Evolutionary conservation across 2,888 invertebrate genomes (phyloP).

Genomic region (Strigamia transsilvanica): DNA sequence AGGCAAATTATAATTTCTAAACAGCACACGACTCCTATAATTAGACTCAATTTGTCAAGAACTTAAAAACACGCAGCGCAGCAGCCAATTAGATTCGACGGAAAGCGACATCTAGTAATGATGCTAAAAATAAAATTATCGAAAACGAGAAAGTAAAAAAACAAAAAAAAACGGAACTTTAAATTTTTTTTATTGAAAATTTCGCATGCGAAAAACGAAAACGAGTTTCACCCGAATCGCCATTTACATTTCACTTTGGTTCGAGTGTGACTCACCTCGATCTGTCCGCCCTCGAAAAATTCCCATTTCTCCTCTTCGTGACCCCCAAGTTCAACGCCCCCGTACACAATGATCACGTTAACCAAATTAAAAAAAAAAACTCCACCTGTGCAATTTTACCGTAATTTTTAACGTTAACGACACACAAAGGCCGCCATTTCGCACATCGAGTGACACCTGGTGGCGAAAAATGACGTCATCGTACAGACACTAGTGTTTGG

Average conservation of each 20-base stretch:
- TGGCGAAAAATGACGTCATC: not conserved
- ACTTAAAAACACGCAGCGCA: too few species aligned
- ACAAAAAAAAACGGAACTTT: not conserved
- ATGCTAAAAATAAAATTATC: not conserved
- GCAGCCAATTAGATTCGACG: too few species aligned
- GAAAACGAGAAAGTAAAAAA: not conserved
- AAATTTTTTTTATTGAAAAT: not conserved
- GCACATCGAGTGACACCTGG: not conserved
- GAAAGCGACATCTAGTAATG: too few species aligned
- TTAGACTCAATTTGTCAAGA: too few species aligned
- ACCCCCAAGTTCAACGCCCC: constrained; percentile 19
- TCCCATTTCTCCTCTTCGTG: constrained; percentile 2
- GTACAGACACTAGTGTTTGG: not conserved
- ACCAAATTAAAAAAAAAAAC: not conserved
- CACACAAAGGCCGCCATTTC: not conserved
- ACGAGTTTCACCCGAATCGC: not conserved
- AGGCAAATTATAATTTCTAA: too few species aligned
- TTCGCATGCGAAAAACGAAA: not conserved
- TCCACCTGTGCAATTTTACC: not conserved
- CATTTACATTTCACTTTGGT: not conserved
- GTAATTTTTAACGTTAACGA: not conserved
- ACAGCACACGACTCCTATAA: too few species aligned
- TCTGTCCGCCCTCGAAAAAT: constrained; percentile 1
- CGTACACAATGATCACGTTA: not conserved
- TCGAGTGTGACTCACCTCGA: not conserved